Evolutionary conservation across 2,113 vertebrate genomes (phyloP).

Genomic region (Spermophilus dauricus): DNA sequence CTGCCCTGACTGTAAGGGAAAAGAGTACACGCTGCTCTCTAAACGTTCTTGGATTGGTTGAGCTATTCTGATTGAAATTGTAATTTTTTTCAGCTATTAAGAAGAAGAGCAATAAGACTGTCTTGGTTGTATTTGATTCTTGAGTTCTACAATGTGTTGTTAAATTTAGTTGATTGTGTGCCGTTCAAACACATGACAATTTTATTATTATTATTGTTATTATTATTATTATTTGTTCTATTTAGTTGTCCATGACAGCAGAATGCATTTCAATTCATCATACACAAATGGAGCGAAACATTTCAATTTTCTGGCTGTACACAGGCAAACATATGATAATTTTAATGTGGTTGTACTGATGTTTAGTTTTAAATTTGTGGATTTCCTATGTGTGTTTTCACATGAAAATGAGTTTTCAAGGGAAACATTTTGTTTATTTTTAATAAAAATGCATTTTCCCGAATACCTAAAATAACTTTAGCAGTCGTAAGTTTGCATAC

Average conservation of each 20-base stretch:
- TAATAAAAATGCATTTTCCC: not conserved
- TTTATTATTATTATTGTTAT: not conserved
- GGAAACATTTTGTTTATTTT: constrained; percentile 24
- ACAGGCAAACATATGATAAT: not conserved
- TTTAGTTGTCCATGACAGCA: no score
- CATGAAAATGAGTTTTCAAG: constrained; percentile 35
- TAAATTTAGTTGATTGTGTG: not conserved
- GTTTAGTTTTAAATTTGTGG: not conserved
- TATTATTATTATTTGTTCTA: no score
- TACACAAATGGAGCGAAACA: no score
- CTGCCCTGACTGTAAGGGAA: not conserved
- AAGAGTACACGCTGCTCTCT: not conserved
- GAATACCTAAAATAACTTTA: constrained; percentile 57
- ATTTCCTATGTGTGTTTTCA: not conserved
- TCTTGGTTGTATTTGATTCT: constrained; percentile 23
- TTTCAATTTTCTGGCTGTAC: no score
- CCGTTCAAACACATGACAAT: not conserved
- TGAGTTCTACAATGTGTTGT: constrained; percentile 14
- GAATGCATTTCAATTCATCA: no score
- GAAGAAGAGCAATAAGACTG: not conserved
- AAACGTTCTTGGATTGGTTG: not conserved
- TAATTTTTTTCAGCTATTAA: constrained; percentile 22
- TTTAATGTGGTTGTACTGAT: not conserved
- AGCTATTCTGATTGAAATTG: not conserved
- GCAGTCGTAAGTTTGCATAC: not conserved